A percentile compares a stretch with the other conserved stretches of the same genome.
phyloP scores from a whole-genome alignment of 2,113 vertebrate genomes.

The Neotragus moschatus region DNA sequence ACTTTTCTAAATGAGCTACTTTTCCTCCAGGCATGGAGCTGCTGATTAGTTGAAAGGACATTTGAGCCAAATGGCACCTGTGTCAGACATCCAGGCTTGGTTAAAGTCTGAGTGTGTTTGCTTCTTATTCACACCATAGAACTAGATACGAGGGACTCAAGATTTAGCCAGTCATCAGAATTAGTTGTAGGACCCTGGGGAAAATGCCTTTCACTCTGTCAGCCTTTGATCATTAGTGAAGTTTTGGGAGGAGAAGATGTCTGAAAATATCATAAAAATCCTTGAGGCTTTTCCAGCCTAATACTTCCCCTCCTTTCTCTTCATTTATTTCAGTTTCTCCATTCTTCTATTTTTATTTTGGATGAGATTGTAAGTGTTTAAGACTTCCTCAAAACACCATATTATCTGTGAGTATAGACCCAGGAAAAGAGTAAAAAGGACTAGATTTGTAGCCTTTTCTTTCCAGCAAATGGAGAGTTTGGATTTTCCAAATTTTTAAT shows the following conservation, averaged over 20 bases:
- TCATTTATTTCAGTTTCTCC: conserved; percentile 35
- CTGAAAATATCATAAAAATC: background rate
- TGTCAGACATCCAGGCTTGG: background rate
- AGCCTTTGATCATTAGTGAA: background rate
- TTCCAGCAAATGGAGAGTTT: background rate
- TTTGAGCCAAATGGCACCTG: background rate
- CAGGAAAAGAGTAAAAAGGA: background rate
- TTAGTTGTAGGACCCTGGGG: background rate
- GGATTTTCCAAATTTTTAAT: background rate
- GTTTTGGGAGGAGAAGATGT: background rate
- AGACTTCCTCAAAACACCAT: background rate
- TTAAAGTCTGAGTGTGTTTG: background rate
- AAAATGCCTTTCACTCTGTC: background rate
- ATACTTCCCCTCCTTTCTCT: conserved; percentile 14
- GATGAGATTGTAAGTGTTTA: conserved; percentile 34
- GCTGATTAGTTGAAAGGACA: background rate
- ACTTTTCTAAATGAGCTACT: background rate
- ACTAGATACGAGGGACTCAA: background rate
- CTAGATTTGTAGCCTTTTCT: background rate
- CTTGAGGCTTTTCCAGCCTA: background rate
- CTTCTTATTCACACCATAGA: background rate
- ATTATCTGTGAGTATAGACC: background rate
- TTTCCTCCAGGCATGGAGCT: background rate
- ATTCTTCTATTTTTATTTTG: conserved; percentile 63
- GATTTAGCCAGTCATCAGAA: background rate